phyloP scores from a whole-genome alignment of 1,140 invertebrate species.

The Formica exsecta region DNA sequence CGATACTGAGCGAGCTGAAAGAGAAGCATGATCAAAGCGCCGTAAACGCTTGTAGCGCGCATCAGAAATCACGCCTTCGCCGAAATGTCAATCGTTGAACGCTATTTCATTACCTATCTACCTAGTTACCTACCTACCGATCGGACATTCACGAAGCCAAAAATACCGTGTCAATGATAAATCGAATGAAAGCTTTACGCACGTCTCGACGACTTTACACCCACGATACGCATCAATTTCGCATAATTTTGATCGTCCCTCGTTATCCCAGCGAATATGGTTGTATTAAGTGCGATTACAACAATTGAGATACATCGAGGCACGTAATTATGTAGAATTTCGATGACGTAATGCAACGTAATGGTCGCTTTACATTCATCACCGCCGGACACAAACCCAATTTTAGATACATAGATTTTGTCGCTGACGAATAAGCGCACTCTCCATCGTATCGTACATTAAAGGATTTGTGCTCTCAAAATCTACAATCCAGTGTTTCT shows the following conservation, averaged over 20 bases:
- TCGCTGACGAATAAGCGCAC: not conserved
- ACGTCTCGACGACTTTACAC: conserved; percentile 19
- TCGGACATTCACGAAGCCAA: conserved; percentile 4
- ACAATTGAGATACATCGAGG: not conserved
- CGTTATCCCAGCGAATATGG: conserved; percentile 3
- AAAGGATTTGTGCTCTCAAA: not conserved
- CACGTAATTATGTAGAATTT: conserved; percentile 9
- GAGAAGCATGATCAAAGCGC: conserved; percentile 53
- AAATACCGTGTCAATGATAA: conserved; percentile 3
- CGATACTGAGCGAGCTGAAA: conserved; percentile 43
- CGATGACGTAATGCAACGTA: not conserved
- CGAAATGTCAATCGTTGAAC: conserved; percentile 60
- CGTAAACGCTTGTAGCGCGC: conserved; percentile 59
- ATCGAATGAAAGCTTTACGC: conserved; percentile 13
- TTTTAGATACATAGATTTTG: not conserved
- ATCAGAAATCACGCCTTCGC: conserved; percentile 62
- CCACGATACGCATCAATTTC: not conserved
- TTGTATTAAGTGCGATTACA: not conserved
- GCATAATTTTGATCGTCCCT: conserved; percentile 10
- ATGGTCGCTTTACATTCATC: not conserved
- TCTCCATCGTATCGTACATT: not conserved
- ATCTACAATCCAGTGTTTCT: not conserved
- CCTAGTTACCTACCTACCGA: not conserved
- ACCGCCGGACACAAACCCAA: not conserved
- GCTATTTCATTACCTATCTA: conserved; percentile 23